phyloP scores from a whole-genome alignment of 2,113 vertebrate genomes.

The Semnornis frantzii region DNA sequence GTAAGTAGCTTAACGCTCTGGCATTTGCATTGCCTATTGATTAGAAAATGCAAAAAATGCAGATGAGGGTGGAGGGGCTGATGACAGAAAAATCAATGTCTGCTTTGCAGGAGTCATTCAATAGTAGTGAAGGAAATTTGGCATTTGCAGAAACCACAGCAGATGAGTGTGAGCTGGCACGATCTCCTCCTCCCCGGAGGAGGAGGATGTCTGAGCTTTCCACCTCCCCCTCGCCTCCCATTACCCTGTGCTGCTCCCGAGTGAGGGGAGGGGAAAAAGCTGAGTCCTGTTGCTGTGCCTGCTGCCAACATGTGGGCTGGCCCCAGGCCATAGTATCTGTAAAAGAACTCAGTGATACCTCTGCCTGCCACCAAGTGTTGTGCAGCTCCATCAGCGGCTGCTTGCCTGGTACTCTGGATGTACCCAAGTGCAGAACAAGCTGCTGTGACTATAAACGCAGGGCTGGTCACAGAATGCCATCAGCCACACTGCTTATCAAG shows the following conservation, averaged over 20 bases:
- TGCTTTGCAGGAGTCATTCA: slow-evolving; percentile 12
- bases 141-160: background rate
- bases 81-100: slow-evolving; percentile 34
- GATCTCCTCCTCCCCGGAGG: background rate
- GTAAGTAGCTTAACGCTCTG: slow-evolving; percentile 7
- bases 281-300: background rate
- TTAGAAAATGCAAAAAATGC: slow-evolving; percentile 13
- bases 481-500: background rate
- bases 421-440: background rate
- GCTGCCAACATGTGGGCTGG: background rate
- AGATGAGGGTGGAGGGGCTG: background rate
- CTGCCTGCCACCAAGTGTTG: background rate
- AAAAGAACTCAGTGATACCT: background rate
- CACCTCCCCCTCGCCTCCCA: background rate
- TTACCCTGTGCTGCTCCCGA: background rate
- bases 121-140: background rate
- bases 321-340: background rate
- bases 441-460: slow-evolving; percentile 21
- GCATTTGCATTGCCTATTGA: slow-evolving; percentile 26
- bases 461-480: background rate
- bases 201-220: background rate
- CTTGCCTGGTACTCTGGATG: background rate
- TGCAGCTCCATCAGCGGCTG: background rate
- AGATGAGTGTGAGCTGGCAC: background rate
- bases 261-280: background rate